Evolutionary conservation across 2,113 vertebrate genomes (phyloP).

Genomic region (Seriola rivoliana): DNA sequence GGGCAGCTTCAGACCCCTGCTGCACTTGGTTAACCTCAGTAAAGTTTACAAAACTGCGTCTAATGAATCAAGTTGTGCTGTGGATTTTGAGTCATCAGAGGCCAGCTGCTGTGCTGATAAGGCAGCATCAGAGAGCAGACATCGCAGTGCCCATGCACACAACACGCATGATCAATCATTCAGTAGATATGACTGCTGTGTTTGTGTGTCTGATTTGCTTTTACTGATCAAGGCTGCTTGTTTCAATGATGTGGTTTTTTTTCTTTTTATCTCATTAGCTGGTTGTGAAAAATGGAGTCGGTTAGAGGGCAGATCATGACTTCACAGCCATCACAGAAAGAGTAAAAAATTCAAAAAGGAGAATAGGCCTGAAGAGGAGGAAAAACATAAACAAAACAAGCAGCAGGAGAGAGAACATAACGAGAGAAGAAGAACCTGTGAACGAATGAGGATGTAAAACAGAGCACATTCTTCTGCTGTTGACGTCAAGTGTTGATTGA

Average conservation of each 20-base stretch:
- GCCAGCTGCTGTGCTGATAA: slow-evolving; percentile 33
- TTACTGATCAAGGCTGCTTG: slow-evolving; percentile 32
- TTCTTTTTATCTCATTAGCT: slow-evolving; percentile 32
- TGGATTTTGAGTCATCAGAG: slow-evolving; percentile 38
- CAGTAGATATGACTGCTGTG: slow-evolving; percentile 9
- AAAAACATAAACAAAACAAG: neutral
- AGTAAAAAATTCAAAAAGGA: slow-evolving; percentile 25
- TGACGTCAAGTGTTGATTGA: neutral
- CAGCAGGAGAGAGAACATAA: neutral
- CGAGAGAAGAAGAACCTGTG: neutral
- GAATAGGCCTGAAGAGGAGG: neutral
- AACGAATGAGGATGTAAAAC: neutral
- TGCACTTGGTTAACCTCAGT: slow-evolving; percentile 26
- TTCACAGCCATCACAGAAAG: neutral
- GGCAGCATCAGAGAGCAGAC: slow-evolving; percentile 14
- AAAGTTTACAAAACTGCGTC: slow-evolving; percentile 17
- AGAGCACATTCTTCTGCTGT: neutral
- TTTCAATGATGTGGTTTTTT: slow-evolving; percentile 17
- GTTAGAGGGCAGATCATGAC: slow-evolving; percentile 35
- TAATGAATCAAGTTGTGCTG: slow-evolving; percentile 37
- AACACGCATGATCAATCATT: slow-evolving; percentile 39
- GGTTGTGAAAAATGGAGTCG: neutral
- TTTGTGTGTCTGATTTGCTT: slow-evolving; percentile 32
- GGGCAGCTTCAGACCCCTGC: slow-evolving; percentile 32
- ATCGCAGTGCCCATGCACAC: neutral